Evolutionary conservation across 2,797 vertebrate species (phyloP).

Genomic region (Thamnophis elegans): DNA sequence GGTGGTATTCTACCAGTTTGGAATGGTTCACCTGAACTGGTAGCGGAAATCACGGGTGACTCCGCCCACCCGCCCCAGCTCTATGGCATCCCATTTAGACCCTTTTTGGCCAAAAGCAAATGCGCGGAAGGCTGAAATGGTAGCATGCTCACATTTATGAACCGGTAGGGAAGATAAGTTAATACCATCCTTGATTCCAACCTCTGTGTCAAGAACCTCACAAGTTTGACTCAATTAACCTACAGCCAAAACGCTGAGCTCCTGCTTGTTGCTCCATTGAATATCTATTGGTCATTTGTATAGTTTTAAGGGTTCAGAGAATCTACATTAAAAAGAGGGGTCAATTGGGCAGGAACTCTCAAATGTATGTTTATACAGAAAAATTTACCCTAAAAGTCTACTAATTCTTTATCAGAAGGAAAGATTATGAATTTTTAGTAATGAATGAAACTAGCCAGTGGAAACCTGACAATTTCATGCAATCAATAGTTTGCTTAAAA

Average conservation of each 20-base stretch:
- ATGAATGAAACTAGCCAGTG: not conserved
- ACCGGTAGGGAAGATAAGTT: too few species aligned
- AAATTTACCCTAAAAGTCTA: not conserved
- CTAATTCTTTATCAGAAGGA: not conserved
- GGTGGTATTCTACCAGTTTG: too few species aligned
- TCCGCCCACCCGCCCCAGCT: too few species aligned
- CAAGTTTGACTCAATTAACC: not conserved
- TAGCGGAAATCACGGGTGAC: too few species aligned
- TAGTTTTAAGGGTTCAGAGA: not conserved
- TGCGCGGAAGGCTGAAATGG: too few species aligned
- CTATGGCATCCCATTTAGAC: too few species aligned
- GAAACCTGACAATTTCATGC: not conserved
- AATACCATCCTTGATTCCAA: not conserved
- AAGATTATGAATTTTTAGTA: not conserved
- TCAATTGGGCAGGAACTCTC: too few species aligned
- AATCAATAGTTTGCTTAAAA: not conserved
- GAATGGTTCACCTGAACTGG: too few species aligned
- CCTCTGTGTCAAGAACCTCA: not conserved
- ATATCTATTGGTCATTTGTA: not conserved
- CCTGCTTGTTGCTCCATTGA: not conserved
- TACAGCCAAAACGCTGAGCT: too few species aligned
- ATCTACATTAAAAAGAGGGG: not conserved
- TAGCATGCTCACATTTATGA: too few species aligned
- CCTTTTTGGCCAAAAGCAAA: too few species aligned
- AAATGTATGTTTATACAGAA: not conserved